These are phyloP conservation scores for Heterodera filipjevi DNA, from an alignment of 2,888 invertebrate species.

Conservation along the genomic window DNA sequence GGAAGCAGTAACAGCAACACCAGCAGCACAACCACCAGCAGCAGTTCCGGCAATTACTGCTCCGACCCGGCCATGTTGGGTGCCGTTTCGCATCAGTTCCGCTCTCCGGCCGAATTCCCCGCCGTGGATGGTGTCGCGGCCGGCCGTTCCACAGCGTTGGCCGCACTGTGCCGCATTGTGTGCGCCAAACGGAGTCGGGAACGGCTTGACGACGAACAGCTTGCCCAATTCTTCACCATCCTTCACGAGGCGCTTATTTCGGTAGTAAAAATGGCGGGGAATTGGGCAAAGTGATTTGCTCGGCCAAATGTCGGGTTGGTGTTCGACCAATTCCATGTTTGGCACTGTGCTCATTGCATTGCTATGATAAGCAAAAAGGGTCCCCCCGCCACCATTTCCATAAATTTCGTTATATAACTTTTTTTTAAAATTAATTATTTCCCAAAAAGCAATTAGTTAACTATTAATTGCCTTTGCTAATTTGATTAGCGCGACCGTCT, in stretches of 20 bases:
- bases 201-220: conserved; percentile 85
- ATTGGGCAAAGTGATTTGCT: too few species aligned
- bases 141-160: conserved; percentile 90
- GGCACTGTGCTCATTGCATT: too few species aligned
- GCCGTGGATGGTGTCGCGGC: conserved; percentile 65
- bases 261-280: conserved; percentile 41
- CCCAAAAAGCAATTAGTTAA: too few species aligned
- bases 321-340: too few species aligned
- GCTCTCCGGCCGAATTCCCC: conserved; percentile 34
- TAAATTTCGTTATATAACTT: too few species aligned
- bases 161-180: conserved; percentile 89
- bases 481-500: conserved; percentile 55
- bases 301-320: too few species aligned
- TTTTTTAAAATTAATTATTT: too few species aligned
- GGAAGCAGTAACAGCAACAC: conserved; percentile 9
- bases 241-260: conserved; percentile 75
- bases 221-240: conserved; percentile 89
- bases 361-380: too few species aligned
- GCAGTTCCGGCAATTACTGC: conserved; percentile 4
- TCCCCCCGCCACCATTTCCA: too few species aligned
- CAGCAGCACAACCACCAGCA: not conserved
- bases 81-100: conserved; percentile 27
- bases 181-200: conserved; percentile 93
- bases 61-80: conserved; percentile 26
- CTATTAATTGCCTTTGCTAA: not conserved